Conservation (phyloP, 37 sponge, comb jelly and placozoan species). For the Dysidea cf. avara region DNA sequence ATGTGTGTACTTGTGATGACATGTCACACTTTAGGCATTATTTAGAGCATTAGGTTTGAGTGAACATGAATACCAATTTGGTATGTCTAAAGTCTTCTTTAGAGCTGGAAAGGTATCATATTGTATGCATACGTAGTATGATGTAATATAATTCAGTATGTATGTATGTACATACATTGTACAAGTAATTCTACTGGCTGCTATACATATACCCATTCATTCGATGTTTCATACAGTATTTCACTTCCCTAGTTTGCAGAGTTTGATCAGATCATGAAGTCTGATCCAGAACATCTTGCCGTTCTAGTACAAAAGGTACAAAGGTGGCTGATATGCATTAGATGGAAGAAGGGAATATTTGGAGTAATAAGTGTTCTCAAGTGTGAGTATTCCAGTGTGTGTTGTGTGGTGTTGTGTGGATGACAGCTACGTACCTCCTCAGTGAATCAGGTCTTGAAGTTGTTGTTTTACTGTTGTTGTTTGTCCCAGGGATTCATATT, state of each 20-base stretch:
- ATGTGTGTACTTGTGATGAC: no score
- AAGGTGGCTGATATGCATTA: slow-evolving; percentile 74
- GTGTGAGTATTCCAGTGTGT: slow-evolving; percentile 69
- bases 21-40: no score
- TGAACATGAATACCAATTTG: slow-evolving; percentile 82
- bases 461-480: no score
- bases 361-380: slow-evolving; percentile 90
- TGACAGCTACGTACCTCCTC: background rate
- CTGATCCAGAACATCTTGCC: slow-evolving; percentile 69
- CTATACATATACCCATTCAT: background rate
- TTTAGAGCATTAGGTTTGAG: slow-evolving; percentile 90
- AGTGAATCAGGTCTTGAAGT: background rate
- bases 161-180: background rate
- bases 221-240: background rate
- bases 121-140: background rate
- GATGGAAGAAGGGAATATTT: slow-evolving; percentile 91
- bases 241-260: slow-evolving; percentile 86
- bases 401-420: background rate
- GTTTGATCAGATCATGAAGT: slow-evolving; percentile 90
- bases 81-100: slow-evolving; percentile 94
- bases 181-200: background rate
- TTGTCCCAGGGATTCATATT: no score
- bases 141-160: background rate
- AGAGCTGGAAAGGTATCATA: slow-evolving; percentile 87
- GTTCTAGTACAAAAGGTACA: slow-evolving; percentile 65